A percentile compares a stretch with the other conserved stretches of the same genome.
These are phyloP conservation scores for Drosophila seguyi DNA, from an alignment of 1,140 invertebrate genomes.

Conservation along the genomic window DNA sequence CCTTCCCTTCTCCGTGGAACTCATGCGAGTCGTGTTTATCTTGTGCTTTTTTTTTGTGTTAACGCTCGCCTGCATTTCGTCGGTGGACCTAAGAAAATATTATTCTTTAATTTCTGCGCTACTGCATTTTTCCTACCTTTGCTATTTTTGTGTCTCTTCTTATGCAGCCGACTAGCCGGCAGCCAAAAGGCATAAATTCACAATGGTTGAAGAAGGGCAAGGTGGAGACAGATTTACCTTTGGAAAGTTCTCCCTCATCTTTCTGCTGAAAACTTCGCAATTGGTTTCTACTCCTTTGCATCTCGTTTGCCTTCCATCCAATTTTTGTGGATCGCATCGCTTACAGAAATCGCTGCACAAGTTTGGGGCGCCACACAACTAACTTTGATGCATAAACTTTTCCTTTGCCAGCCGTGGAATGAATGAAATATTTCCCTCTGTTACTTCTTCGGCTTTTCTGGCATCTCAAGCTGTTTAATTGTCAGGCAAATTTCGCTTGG, in stretches of 20 bases:
- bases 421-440: conserved; percentile 53
- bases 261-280: conserved; percentile 43
- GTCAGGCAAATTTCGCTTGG: conserved; percentile 70
- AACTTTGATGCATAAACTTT: conserved; percentile 76
- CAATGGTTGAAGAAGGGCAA: conserved; percentile 38
- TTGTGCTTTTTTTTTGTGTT: conserved; percentile 52
- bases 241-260: conserved; percentile 31
- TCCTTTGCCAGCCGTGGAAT: conserved; percentile 67
- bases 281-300: conserved; percentile 67
- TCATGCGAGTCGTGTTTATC: conserved; percentile 18
- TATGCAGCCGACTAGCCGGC: conserved; percentile 36
- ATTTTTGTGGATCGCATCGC: conserved; percentile 47
- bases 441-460: conserved; percentile 26
- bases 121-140: conserved; percentile 57
- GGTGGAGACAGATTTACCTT: conserved; percentile 52
- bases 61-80: conserved; percentile 73
- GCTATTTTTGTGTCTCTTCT: conserved; percentile 22
- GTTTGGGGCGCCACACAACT: conserved; percentile 65
- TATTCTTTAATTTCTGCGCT: conserved; percentile 80
- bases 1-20: neutral
- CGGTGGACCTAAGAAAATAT: conserved; percentile 71
- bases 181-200: conserved; percentile 78
- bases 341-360: conserved; percentile 64
- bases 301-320: conserved; percentile 41
- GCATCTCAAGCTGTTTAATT: conserved; percentile 78